These are phyloP conservation scores for Cuculus canorus DNA, from an alignment of 2,797 vertebrate genomes.

Conservation along the genomic window DNA sequence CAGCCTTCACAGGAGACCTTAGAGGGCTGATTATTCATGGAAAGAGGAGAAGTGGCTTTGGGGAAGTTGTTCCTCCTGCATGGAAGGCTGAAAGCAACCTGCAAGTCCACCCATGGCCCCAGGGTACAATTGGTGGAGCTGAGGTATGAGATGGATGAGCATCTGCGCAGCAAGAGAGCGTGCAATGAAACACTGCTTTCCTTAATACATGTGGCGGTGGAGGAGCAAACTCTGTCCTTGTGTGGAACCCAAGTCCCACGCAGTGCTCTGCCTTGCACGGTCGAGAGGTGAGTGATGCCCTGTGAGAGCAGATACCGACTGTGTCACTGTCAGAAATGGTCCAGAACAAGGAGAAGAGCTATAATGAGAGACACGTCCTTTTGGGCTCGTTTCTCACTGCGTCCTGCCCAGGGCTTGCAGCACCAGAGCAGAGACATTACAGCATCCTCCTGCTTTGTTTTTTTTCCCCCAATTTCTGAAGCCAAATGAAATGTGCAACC, in stretches of 20 bases:
- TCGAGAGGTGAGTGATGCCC: neutral
- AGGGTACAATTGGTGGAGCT: neutral
- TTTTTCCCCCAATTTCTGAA: accelerated
- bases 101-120: accelerated
- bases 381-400: neutral
- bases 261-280: neutral
- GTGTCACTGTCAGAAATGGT: neutral
- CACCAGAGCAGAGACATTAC: neutral
- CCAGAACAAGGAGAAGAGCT: neutral
- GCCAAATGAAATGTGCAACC: neutral
- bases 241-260: no score
- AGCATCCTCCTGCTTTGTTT: neutral
- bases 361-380: neutral
- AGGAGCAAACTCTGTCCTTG: neutral
- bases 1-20: neutral
- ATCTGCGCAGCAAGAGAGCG: no score
- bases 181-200: accelerated
- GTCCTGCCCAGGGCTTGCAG: neutral
- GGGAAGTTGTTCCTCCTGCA: neutral
- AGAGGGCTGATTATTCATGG: neutral
- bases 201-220: neutral
- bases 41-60: neutral
- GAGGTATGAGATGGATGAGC: neutral
- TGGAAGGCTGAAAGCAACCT: neutral
- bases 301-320: accelerated